phyloP scores from a whole-genome alignment of 2,888 invertebrate genomes.

The Thalpophila matura region DNA sequence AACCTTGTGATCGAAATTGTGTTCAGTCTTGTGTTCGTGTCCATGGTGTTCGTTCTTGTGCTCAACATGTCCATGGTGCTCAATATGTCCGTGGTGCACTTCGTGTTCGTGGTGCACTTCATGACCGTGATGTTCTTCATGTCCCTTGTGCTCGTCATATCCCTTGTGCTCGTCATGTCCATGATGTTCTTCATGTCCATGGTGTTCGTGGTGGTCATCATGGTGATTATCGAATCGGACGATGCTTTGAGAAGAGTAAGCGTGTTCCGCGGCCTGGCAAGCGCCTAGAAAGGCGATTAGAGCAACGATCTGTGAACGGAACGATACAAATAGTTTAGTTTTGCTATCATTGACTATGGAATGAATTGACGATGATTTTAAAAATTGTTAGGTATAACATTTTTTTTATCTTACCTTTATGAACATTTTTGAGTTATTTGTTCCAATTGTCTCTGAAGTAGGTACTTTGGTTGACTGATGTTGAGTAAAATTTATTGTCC shows the following conservation, averaged over 20 bases:
- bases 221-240: slow-evolving; percentile 53
- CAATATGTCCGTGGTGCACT: slow-evolving; percentile 30
- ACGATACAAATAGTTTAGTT: slow-evolving; percentile 9
- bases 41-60: slow-evolving; percentile 47
- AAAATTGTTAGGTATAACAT: not conserved
- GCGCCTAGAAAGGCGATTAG: slow-evolving; percentile 63
- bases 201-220: slow-evolving; percentile 41
- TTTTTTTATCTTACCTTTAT: slow-evolving; percentile 56
- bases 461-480: slow-evolving; percentile 62
- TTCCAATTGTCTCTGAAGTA: slow-evolving; percentile 44
- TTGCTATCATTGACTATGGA: not conserved
- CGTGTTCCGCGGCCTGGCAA: slow-evolving; percentile 66
- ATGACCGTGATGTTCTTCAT: slow-evolving; percentile 14
- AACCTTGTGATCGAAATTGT: not conserved
- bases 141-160: slow-evolving; percentile 30
- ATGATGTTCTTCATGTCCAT: slow-evolving; percentile 28
- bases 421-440: slow-evolving; percentile 46
- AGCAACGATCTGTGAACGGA: slow-evolving; percentile 61
- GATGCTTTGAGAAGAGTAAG: slow-evolving; percentile 70
- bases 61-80: slow-evolving; percentile 42
- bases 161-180: slow-evolving; percentile 29
- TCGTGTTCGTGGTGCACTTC: slow-evolving; percentile 26
- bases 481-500: slow-evolving; percentile 42
- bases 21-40: slow-evolving; percentile 16
- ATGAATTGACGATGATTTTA: not conserved